These are phyloP conservation scores for Panagrolaimus sp. DNA, from an alignment of 1,140 invertebrate genomes.

Conservation along the genomic window DNA sequence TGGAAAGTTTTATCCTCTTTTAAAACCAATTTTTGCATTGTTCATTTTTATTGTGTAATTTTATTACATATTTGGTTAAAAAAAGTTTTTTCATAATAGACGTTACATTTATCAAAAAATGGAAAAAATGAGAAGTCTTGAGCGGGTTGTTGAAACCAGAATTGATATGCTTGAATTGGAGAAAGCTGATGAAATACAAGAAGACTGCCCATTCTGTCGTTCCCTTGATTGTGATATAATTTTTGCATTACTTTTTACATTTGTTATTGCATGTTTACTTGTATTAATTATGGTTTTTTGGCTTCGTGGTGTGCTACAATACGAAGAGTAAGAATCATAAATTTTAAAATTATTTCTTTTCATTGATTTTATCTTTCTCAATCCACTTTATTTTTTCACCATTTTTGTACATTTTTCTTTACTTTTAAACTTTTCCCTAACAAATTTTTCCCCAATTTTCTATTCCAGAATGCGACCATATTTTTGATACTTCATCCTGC, in stretches of 20 bases:
- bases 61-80: too few species aligned
- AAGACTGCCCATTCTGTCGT: slow-evolving; percentile 54
- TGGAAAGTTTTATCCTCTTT: too few species aligned
- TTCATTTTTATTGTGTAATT: too few species aligned
- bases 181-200: slow-evolving; percentile 24
- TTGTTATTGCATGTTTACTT: slow-evolving; percentile 52
- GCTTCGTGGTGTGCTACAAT: slow-evolving; percentile 56
- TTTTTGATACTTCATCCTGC: slow-evolving; percentile 44
- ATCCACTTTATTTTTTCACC: background rate
- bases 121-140: slow-evolving; percentile 35
- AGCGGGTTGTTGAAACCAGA: slow-evolving; percentile 45
- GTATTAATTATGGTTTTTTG: slow-evolving; percentile 58
- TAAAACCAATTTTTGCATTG: too few species aligned
- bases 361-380: too few species aligned
- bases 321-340: slow-evolving; percentile 52
- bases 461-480: slow-evolving; percentile 53
- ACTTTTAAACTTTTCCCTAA: slow-evolving; percentile 30
- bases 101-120: background rate
- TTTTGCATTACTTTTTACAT: slow-evolving; percentile 56
- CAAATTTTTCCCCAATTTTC: slow-evolving; percentile 33
- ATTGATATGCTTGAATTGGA: slow-evolving; percentile 45
- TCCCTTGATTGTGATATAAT: slow-evolving; percentile 59
- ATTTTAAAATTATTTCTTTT: too few species aligned
- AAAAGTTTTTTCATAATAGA: too few species aligned
- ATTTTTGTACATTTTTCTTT: slow-evolving; percentile 9